Evolutionary conservation across 2,113 vertebrate genomes (phyloP).

Genomic region (Scortum barcoo): DNA sequence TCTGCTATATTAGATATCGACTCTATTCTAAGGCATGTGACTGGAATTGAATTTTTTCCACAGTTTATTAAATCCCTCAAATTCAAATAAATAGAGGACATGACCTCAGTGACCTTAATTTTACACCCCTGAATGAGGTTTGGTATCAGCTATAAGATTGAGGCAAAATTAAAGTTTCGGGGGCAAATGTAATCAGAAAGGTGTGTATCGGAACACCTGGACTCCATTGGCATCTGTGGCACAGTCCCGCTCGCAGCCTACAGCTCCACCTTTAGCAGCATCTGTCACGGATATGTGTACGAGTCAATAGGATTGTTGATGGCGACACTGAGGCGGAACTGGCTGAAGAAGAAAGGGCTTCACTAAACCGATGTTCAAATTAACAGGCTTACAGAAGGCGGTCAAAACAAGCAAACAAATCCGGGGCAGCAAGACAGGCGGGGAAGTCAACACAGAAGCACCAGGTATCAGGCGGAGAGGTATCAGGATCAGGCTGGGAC

Average conservation of each 20-base stretch:
- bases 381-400: neutral
- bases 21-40: no score
- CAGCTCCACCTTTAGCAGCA: neutral
- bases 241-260: neutral
- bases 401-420: neutral
- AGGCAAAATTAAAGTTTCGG: no score
- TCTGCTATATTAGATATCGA: neutral
- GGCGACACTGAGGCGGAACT: neutral
- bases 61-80: neutral
- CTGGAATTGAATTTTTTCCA: no score
- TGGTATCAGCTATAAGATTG: neutral
- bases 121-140: neutral
- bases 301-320: neutral
- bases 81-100: neutral
- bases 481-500: neutral
- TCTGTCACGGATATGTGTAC: neutral
- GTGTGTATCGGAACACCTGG: neutral
- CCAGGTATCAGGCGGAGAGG: neutral
- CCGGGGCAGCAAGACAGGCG: no score
- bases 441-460: neutral
- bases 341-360: neutral
- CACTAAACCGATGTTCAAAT: neutral
- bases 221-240: neutral
- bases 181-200: neutral
- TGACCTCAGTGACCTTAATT: neutral